Evolutionary conservation across 1,140 invertebrate genomes (phyloP).

Genomic region (Euwallacea fornicatus): DNA sequence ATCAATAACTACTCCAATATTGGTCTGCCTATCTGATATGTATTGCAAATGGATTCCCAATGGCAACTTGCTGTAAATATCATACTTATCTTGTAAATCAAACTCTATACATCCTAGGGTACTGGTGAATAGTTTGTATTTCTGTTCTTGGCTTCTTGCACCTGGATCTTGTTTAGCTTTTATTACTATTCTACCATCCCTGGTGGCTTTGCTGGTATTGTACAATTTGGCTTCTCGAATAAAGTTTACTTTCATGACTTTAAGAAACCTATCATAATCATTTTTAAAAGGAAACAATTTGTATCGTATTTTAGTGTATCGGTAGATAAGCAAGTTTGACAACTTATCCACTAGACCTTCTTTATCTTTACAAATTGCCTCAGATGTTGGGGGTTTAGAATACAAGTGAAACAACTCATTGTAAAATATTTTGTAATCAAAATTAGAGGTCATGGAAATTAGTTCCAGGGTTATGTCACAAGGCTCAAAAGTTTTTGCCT

Average conservation of each 20-base stretch:
- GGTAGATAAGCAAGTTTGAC: constrained; percentile 26
- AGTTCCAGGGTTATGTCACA: constrained; percentile 42
- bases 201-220: constrained; percentile 35
- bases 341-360: constrained; percentile 41
- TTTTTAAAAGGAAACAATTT: constrained; percentile 43
- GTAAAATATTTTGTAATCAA: constrained; percentile 43
- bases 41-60: constrained; percentile 42
- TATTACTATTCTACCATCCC: constrained; percentile 35
- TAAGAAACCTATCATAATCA: constrained; percentile 39
- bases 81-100: constrained; percentile 27
- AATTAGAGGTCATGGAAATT: constrained; percentile 38
- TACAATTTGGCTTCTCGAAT: constrained; percentile 27
- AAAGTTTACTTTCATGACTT: constrained; percentile 38
- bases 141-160: background rate
- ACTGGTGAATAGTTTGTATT: background rate
- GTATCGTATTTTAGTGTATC: constrained; percentile 21
- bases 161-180: constrained; percentile 10
- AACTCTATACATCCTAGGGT: constrained; percentile 15
- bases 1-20: constrained; percentile 34
- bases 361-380: constrained; percentile 41
- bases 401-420: constrained; percentile 42
- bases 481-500: constrained; percentile 44
- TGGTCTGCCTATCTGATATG: constrained; percentile 37
- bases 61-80: constrained; percentile 31
- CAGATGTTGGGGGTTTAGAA: constrained; percentile 19